Base-by-base conservation (phyloP, 1,140 invertebrate genomes). In the Dendrolimus kikuchii region DNA sequence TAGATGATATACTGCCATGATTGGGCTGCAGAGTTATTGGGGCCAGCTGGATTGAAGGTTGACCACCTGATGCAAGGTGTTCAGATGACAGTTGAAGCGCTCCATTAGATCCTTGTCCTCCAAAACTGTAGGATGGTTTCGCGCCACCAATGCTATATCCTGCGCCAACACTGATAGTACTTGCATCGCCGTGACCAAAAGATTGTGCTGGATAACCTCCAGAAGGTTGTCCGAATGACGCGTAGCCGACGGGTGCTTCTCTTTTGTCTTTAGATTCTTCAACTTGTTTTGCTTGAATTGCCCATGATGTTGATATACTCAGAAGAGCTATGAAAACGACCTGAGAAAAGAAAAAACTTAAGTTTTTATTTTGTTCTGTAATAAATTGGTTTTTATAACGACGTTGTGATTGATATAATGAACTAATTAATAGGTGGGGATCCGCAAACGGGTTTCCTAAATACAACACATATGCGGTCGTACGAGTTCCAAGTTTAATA, bases 101-200 rank as follows among this genome's bases (percentile, higher is more conserved):
- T 44, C 54, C 64, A 41, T 63, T 68, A n/a, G 67, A 68, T 40
- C 66, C 72, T 48, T 70, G 75, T 42, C 68, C 68, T 42, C 55
- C 71, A 46, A 71, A 81, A 49, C 60, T 74, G 55, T 71, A 83
- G 50, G 53, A 70, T 6, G 80, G 81, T 55, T 82, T 83, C 5
- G 70, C 72, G 39, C 80, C 83, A 41, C 81, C 83, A 36, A 86
- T 69, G 53, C 81, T 85, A 59, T 86, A 86, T 10, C 83, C 83
- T 3, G 83, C 83, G 38, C 81, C 81, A 7, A 86, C 69, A 49
- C 80, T 86, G 46, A 86, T 78, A 37, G 83, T 57, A 46, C 68
- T 82, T 5, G 72, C 76, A 40, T 77, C 81, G 10, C 73, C 74
- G 10, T 86, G 80, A 5, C 77, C 65, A 38, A 59, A 57, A 5